Percentiles rank a stretch among this genome's conserved stretches.
These are phyloP conservation scores for Liopterus haemorrhoidalis DNA, from an alignment of 2,888 invertebrate species.

Conservation along the genomic window DNA sequence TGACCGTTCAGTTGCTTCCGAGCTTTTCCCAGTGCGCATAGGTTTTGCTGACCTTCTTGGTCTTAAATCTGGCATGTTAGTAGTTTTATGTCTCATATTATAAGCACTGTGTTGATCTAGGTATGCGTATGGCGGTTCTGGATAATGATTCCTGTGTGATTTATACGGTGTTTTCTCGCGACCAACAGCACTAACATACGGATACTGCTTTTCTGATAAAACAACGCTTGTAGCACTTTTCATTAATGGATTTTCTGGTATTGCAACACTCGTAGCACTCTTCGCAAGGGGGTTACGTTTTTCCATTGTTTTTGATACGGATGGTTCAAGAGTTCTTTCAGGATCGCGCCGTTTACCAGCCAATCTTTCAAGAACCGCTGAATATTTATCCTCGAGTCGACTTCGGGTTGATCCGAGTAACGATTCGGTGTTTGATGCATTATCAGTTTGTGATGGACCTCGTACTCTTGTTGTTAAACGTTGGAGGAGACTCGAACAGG, in stretches of 20 bases:
- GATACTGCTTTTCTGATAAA: conserved; percentile 60
- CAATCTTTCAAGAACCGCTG: conserved; percentile 66
- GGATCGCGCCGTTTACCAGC: conserved; percentile 56
- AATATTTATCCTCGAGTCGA: conserved; percentile 73
- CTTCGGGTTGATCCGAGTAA: conserved; percentile 54
- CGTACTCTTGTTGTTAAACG: conserved; percentile 67
- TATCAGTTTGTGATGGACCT: conserved; percentile 59
- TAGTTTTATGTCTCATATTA: conserved; percentile 41
- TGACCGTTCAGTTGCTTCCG: conserved; percentile 49
- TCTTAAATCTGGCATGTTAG: conserved; percentile 43
- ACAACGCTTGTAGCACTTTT: conserved; percentile 53
- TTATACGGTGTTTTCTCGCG: conserved; percentile 45
- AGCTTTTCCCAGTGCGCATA: conserved; percentile 59
- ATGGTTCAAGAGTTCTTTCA: conserved; percentile 66
- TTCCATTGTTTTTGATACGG: conserved; percentile 42
- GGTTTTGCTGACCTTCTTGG: conserved; percentile 48
- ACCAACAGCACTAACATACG: conserved; percentile 52
- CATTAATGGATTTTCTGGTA: conserved; percentile 56
- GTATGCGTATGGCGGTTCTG: conserved; percentile 42
- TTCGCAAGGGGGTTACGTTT: conserved; percentile 53
- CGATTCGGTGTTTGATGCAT: background rate
- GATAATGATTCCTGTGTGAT: conserved; percentile 40
- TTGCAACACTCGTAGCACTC: conserved; percentile 55
- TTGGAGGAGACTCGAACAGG: conserved; percentile 79
- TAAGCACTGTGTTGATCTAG: conserved; percentile 40